Conservation (phyloP, 2,113 vertebrate genomes). For the Gambusia affinis region DNA sequence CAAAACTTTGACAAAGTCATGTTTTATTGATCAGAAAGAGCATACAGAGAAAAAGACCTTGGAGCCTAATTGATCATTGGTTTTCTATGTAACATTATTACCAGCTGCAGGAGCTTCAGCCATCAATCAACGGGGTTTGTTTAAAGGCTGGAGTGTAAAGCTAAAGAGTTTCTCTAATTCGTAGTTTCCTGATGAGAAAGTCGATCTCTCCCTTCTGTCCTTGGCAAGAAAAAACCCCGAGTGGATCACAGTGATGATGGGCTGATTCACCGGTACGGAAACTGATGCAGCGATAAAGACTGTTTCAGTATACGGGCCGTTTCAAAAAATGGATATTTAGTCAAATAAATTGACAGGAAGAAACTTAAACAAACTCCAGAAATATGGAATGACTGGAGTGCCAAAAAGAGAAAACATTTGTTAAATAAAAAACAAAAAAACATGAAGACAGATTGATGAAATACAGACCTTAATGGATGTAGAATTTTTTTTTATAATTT, state of each 20-base stretch:
- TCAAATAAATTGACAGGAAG: background rate
- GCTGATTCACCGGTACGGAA: background rate
- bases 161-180: conserved; percentile 1
- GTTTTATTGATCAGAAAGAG: conserved; percentile 65
- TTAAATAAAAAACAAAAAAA: background rate
- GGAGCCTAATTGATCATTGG: conserved; percentile 11
- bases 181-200: background rate
- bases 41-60: conserved; percentile 45
- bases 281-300: background rate
- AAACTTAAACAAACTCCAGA: background rate
- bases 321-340: background rate
- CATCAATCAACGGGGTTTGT: background rate
- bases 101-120: conserved; percentile 57
- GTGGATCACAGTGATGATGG: background rate
- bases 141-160: conserved; percentile 32
- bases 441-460: background rate
- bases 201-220: background rate
- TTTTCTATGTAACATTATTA: conserved; percentile 26
- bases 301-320: background rate
- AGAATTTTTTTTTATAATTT: background rate
- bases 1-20: conserved; percentile 33
- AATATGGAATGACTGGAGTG: background rate
- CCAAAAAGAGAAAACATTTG: background rate
- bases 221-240: background rate
- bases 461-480: background rate